Percentiles rank a stretch among this genome's conserved stretches.
These are phyloP conservation scores for Kuschelorhynchus macadamiae DNA, from an alignment of 2,888 invertebrate species.

Conservation along the genomic window DNA sequence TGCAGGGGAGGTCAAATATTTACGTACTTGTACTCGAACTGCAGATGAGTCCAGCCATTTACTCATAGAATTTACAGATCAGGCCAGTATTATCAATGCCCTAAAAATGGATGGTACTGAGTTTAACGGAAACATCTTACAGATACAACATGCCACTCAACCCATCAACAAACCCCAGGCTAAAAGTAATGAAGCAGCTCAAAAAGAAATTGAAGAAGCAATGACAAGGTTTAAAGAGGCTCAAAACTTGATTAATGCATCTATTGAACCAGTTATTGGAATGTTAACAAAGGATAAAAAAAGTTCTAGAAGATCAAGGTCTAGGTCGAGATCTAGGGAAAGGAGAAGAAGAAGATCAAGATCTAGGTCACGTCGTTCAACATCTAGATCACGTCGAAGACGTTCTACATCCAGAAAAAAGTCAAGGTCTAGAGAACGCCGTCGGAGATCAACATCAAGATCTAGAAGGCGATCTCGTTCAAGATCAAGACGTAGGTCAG, in stretches of 20 bases:
- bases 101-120: conserved; percentile 86
- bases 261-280: conserved; percentile 92
- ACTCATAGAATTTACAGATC: conserved; percentile 94
- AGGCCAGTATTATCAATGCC: conserved; percentile 88
- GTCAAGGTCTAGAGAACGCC: conserved; percentile 71
- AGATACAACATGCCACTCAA: conserved; percentile 92
- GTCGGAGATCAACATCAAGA: conserved; percentile 73
- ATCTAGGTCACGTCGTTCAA: conserved; percentile 68
- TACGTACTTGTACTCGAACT: conserved; percentile 90
- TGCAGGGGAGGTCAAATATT: conserved; percentile 95
- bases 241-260: conserved; percentile 93
- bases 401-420: conserved; percentile 74
- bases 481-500: conserved; percentile 49
- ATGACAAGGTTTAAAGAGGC: conserved; percentile 98
- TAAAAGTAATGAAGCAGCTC: conserved; percentile 95
- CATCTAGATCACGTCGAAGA: conserved; percentile 55
- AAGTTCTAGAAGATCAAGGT: conserved; percentile 68
- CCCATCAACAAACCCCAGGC: conserved; percentile 94
- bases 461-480: conserved; percentile 62
- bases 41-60: conserved; percentile 84
- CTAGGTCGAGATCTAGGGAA: conserved; percentile 66
- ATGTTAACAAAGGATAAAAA: conserved; percentile 89
- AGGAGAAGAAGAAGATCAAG: conserved; percentile 76
- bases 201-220: conserved; percentile 95
- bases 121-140: conserved; percentile 78